Base-by-base conservation (phyloP, 2,797 vertebrate species). In the Salmo trutta region DNA sequence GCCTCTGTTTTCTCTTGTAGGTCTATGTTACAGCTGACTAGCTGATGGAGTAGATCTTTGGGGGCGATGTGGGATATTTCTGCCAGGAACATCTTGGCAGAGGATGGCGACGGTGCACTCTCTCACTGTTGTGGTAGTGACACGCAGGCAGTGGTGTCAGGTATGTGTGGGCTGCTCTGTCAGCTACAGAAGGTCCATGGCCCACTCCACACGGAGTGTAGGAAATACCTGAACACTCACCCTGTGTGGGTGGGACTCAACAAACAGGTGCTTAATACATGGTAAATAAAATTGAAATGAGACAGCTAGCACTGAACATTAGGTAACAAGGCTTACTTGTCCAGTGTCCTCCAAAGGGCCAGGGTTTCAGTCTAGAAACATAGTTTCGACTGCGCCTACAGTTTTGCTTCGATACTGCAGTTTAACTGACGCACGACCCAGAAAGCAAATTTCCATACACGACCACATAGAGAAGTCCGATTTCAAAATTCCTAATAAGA, bases 151-250 rank as follows among this genome's bases (percentile, higher is more conserved):
- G 83, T 70, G 36, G 81, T 87, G 87, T 91, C 88, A 88, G 88
- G 79, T 85, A 77, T 80, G 91, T 77, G 91, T 91, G 86, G 91
- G 92, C 81, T 79, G 81, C 85, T 84, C 85, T 86, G 83, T 85
- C 84, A 87, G 83, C 83, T 77, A 77, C 83, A 71, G 84, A 86
- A 85, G 77, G 75, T 77, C 87, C 86, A 83, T 78, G 74, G 82
- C 83, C 79, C 82, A 69, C 80, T 83, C 76, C 85, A 82, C 84
- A 83, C 81, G 77, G 82, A 83, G 75, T 85, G 71, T 79, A 78
- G 71, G 79, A 82, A 79, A 82, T 70, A 81, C 80, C 85, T 82
- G 79, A 53, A 75, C 62, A 76, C 75, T 17, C 74, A 84, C 68
- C 81, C 47, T 76, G 86, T 82, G 88, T 88, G 79, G 88, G 90